phyloP scores from a whole-genome alignment of 2,113 vertebrate species.

The Aix galericulata region DNA sequence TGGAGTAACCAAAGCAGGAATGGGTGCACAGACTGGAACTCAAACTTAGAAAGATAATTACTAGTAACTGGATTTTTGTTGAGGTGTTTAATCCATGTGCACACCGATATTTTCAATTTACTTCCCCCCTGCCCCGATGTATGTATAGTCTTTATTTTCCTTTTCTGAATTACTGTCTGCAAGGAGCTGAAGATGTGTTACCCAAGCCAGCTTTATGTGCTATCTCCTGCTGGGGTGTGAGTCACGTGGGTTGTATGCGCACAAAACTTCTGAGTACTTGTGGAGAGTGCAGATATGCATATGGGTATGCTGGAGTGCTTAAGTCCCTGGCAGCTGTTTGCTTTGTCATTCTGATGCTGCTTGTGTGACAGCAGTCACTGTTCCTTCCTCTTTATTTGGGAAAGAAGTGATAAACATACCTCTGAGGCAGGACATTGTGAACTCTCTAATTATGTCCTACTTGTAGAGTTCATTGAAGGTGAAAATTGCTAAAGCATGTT shows the following conservation, averaged over 20 bases:
- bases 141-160: neutral
- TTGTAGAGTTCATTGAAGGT: neutral
- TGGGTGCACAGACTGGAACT: rapidly evolving
- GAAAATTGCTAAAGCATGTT: neutral
- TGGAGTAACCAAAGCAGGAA: neutral
- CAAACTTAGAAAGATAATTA: neutral
- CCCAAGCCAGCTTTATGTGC: neutral
- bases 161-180: neutral
- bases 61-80: neutral
- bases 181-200: neutral
- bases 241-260: neutral
- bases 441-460: neutral
- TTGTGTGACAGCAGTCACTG: neutral
- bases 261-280: rapidly evolving
- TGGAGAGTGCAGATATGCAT: neutral
- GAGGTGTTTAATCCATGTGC: neutral
- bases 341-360: neutral
- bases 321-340: neutral
- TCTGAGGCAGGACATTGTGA: neutral
- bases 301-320: neutral
- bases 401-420: neutral
- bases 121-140: neutral
- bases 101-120: neutral
- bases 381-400: neutral
- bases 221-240: neutral